phyloP scores from a whole-genome alignment of 2,797 vertebrate species.

The Hafferia zeledoni region DNA sequence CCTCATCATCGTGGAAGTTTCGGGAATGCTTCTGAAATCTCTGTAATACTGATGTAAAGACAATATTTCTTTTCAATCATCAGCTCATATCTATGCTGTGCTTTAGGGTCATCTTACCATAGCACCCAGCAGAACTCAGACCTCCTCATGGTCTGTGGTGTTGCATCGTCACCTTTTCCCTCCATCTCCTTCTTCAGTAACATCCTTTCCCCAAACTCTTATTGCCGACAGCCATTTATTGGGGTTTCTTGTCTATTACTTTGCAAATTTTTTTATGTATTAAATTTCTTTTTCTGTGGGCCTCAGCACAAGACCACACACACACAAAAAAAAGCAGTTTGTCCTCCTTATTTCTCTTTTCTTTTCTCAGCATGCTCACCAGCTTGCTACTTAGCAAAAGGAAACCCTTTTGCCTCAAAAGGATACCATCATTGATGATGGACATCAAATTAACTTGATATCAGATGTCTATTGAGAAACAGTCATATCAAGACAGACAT shows the following conservation, averaged over 20 bases:
- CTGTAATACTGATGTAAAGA: background rate
- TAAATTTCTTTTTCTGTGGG: background rate
- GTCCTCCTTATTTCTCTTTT: background rate
- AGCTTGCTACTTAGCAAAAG: background rate
- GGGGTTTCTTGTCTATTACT: background rate
- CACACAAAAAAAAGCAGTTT: background rate
- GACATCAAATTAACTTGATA: background rate
- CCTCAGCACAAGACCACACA: fast-evolving
- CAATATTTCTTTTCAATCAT: background rate
- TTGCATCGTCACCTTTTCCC: background rate
- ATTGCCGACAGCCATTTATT: background rate
- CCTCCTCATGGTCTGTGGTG: background rate
- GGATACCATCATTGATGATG: background rate
- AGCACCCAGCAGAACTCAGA: background rate
- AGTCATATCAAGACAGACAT: background rate
- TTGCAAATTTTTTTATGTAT: background rate
- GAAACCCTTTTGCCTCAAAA: background rate
- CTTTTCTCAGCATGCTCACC: background rate
- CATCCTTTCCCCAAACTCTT: background rate
- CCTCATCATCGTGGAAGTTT: background rate
- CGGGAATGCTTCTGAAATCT: background rate
- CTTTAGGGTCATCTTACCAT: background rate
- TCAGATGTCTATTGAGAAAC: background rate
- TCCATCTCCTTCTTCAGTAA: background rate
- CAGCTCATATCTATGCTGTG: background rate